A percentile compares a stretch with the other conserved stretches of the same genome.
phyloP scores from a whole-genome alignment of 2,888 invertebrate genomes.

The Anticlea derivata region DNA sequence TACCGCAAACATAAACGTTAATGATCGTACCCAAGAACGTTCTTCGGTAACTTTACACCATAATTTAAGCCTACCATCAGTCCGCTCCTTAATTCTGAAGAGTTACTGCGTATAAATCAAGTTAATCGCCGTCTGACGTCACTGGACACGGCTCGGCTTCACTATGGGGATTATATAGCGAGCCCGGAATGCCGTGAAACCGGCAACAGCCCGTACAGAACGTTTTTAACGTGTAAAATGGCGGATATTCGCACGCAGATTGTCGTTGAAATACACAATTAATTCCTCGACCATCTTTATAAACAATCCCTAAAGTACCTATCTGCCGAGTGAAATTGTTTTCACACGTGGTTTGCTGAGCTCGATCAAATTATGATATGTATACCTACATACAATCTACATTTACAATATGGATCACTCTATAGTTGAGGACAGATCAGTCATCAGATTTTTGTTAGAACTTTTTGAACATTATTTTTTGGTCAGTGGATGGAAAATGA shows the following conservation, averaged over 20 bases:
- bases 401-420: too few relatives aligned
- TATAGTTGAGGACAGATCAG: too few relatives aligned
- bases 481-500: too few relatives aligned
- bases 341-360: neutral
- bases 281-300: constrained; percentile 1
- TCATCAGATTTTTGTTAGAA: too few relatives aligned
- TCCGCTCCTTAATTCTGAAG: constrained; percentile 38
- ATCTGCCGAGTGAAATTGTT: neutral
- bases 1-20: constrained; percentile 13
- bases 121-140: constrained; percentile 50
- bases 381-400: too few relatives aligned
- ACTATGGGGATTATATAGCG: constrained; percentile 27
- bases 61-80: constrained; percentile 38
- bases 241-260: constrained; percentile 10
- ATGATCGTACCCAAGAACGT: constrained; percentile 6
- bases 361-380: too few relatives aligned
- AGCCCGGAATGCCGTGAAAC: constrained; percentile 15
- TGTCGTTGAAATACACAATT: constrained; percentile 4
- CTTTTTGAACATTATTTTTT: too few relatives aligned
- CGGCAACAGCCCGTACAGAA: constrained; percentile 8
- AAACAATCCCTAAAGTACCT: neutral
- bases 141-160: constrained; percentile 38
- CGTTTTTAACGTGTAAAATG: constrained; percentile 18
- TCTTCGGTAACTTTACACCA: constrained; percentile 36
- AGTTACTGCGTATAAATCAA: constrained; percentile 51